phyloP scores from a whole-genome alignment of 2,113 vertebrate species.

The Psilopogon haemacephalus region DNA sequence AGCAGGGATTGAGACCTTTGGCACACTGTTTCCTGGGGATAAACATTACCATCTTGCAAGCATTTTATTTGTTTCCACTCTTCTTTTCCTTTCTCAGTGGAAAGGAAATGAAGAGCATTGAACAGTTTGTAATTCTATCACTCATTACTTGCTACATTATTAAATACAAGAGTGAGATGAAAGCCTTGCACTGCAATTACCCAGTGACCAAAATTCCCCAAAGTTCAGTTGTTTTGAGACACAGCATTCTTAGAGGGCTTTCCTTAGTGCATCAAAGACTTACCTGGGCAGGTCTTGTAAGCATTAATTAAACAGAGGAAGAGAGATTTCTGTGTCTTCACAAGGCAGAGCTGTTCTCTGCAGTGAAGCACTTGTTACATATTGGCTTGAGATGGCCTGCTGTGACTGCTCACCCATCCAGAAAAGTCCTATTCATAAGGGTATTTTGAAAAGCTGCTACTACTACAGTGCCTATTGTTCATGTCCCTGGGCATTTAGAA shows the following conservation, averaged over 20 bases:
- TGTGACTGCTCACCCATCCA: neutral
- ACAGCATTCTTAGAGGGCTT: neutral
- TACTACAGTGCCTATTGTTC: neutral
- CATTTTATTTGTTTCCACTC: neutral
- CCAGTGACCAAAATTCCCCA: neutral
- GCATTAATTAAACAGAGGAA: constrained; percentile 29
- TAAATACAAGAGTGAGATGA: neutral
- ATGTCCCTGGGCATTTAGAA: neutral
- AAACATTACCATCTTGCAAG: neutral
- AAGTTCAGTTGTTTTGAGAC: neutral
- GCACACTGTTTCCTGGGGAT: neutral
- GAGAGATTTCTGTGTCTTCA: constrained; percentile 1
- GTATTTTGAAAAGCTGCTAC: neutral
- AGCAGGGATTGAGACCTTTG: neutral
- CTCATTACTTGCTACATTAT: neutral
- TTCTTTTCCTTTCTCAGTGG: neutral
- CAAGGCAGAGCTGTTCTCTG: neutral
- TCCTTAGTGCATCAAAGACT: neutral
- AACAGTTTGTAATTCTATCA: neutral
- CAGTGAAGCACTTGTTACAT: neutral
- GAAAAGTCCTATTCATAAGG: neutral
- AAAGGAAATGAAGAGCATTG: neutral
- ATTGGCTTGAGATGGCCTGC: neutral
- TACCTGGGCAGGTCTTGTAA: neutral
- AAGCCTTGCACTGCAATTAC: neutral